Evolutionary conservation across 2,888 invertebrate genomes (phyloP), one percentile per base, ranked within the genome.

Genomic region (Melanchra persicariae): DNA sequence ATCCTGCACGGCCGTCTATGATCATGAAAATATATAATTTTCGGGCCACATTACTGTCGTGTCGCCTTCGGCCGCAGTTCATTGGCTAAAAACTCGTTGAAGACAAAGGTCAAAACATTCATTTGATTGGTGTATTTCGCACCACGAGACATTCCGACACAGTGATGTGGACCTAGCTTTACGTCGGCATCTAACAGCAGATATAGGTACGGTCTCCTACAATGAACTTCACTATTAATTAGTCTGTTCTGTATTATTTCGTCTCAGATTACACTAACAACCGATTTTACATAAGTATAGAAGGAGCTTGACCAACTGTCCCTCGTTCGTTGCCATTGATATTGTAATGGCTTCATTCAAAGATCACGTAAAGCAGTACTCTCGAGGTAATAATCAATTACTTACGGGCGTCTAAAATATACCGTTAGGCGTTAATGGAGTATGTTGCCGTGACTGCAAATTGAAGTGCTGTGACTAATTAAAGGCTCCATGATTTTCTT

Each of bases 331-430:
- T 49, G 12, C 54, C 9, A 68, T 61, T 75, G 51, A 58, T 75
- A 75, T 75, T 75, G 61, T 69, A 58, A 76, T 62, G 57, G 51
- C 58, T 65, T 51, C 70, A 68, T 74, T 69, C 49, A n/a, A 22
- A 43, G 66, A 70, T 69, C 70, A 59, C 51, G 70, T 77, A 71
- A 80, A 45, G 60, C 63, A 55, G 68, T 78, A 63, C 65, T 26
- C 49, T 63, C 62, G 15, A n/a, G n/a, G 54, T 58, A 47, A 45
- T 52, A 81, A 81, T 77, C 65, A 70, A 83, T 83, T 83, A 49
- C 59, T 37, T 55, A 68, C 64, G 66, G 51, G 37, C 55, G 73
- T 65, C 57, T 59, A 15, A 34, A 19, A 62, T n/a, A 54, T 68
- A 30, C 58, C 54, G 72, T 30, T 61, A 79, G 45, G 30, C 51